Evolutionary conservation across 1,140 invertebrate genomes (phyloP).

Genomic region (Drosophila burlai): DNA sequence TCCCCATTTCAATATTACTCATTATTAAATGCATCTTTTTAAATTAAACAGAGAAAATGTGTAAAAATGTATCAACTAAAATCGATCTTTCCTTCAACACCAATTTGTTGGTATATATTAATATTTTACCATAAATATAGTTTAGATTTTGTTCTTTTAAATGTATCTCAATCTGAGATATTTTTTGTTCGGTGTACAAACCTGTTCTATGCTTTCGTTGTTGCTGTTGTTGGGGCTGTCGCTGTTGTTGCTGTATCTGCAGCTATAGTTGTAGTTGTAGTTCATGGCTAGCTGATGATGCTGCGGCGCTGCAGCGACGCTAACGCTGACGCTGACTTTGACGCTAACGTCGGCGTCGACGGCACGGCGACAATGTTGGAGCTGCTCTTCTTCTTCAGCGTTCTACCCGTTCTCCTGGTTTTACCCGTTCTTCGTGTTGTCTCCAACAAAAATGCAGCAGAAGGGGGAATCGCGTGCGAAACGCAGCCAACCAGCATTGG

Average conservation of each 20-base stretch:
- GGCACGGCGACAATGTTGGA: conserved; percentile 73
- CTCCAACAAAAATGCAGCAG: conserved; percentile 36
- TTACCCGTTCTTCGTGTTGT: conserved; percentile 40
- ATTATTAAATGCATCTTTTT: background rate
- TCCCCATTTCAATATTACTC: background rate
- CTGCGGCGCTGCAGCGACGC: conserved; percentile 60
- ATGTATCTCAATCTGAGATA: background rate
- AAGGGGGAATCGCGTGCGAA: conserved; percentile 70
- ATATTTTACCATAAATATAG: background rate
- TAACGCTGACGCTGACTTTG: conserved; percentile 26
- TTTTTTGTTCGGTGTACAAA: conserved; percentile 54
- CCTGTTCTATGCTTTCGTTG: conserved; percentile 76
- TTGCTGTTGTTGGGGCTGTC: conserved; percentile 28
- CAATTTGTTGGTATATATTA: background rate
- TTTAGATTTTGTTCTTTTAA: background rate
- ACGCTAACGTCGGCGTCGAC: conserved; percentile 35
- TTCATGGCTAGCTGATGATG: conserved; percentile 70
- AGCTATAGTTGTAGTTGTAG: conserved; percentile 46
- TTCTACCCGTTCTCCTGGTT: conserved; percentile 53
- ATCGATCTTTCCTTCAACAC: fast-evolving
- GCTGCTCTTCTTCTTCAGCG: conserved; percentile 46
- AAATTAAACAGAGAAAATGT: background rate
- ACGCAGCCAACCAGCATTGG: conserved; percentile 71
- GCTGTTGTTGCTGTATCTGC: conserved; percentile 24
- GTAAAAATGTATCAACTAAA: background rate